Percentiles rank a stretch among this genome's conserved stretches.
Evolutionary conservation across 2,797 vertebrate genomes (phyloP).

Genomic region (Macropus fuliginosus): DNA sequence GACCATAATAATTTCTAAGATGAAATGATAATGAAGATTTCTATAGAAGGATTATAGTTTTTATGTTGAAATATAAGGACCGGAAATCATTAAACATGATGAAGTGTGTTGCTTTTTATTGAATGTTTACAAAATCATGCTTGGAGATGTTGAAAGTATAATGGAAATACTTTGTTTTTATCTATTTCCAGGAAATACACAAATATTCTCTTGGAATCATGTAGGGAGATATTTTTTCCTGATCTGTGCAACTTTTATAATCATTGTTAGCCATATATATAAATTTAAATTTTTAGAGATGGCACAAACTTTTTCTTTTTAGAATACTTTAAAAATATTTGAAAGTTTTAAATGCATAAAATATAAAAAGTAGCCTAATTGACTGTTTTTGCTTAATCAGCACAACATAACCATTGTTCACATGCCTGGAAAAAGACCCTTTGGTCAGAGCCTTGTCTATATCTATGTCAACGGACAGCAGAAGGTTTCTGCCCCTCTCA

Average conservation of each 20-base stretch:
- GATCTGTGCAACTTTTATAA: constrained; percentile 30
- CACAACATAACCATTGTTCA: constrained; percentile 96
- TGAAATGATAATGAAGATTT: neutral
- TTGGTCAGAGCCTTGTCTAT: constrained; percentile 96
- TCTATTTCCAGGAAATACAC: constrained; percentile 30
- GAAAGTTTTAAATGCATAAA: constrained; percentile 18
- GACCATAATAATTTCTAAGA: constrained; percentile 23
- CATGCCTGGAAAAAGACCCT: constrained; percentile 95
- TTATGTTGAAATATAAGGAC: constrained; percentile 49
- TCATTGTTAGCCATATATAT: constrained; percentile 31
- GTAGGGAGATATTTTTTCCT: constrained; percentile 32
- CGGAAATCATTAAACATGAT: constrained; percentile 40
- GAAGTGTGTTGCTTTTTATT: constrained; percentile 41
- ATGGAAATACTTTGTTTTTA: constrained; percentile 41
- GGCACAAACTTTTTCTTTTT: constrained; percentile 51
- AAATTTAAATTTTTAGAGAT: constrained; percentile 26
- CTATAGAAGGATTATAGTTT: neutral
- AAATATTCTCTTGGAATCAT: constrained; percentile 29
- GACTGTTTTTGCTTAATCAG: constrained; percentile 84
- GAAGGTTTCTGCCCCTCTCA: constrained; percentile 94
- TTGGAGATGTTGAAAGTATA: constrained; percentile 41
- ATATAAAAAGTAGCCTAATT: constrained; percentile 58
- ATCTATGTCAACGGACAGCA: constrained; percentile 98
- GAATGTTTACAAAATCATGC: constrained; percentile 45
- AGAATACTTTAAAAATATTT: constrained; percentile 49